phyloP scores from a whole-genome alignment of 2,113 vertebrate species.

The Chionodraco myersi region DNA sequence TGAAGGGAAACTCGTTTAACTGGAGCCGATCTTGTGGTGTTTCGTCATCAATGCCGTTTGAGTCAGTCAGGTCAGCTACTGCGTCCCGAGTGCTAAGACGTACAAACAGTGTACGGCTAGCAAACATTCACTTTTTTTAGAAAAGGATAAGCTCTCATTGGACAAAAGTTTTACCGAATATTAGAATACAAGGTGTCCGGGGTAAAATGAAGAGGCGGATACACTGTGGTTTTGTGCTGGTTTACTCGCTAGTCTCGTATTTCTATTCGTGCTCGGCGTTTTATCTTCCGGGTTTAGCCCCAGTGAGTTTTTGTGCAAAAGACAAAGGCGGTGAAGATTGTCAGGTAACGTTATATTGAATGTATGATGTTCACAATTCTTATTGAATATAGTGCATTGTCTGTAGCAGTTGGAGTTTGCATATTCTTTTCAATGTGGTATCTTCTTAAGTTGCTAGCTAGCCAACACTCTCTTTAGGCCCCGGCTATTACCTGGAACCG shows the following conservation, averaged over 20 bases:
- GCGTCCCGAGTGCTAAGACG: not conserved
- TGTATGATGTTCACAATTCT: not conserved
- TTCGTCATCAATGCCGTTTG: conserved; percentile 48
- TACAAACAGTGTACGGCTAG: not conserved
- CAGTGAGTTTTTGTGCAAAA: conserved; percentile 92
- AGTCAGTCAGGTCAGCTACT: conserved; percentile 20
- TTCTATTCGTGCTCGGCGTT: conserved; percentile 81
- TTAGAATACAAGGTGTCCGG: not conserved
- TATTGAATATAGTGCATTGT: not conserved
- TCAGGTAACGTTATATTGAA: conserved; percentile 84
- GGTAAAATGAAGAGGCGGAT: conserved; percentile 73
- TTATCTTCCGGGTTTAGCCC: conserved; percentile 97
- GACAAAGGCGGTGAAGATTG: conserved; percentile 82
- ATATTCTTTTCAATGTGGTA: not conserved
- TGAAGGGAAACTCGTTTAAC: conserved; percentile 3
- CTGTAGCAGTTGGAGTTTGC: not conserved
- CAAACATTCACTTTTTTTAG: not conserved
- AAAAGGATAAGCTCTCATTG: not conserved
- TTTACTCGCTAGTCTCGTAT: conserved; percentile 60
- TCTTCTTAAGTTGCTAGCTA: conserved; percentile 13
- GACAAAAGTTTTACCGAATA: not conserved
- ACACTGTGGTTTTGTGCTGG: conserved; percentile 49
- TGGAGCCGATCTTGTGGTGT: conserved; percentile 3
- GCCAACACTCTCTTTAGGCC: conserved; percentile 47
- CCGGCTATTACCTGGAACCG: conserved; percentile 45